phyloP scores from a whole-genome alignment of 2,113 vertebrate species.

The Carettochelys insculpta region DNA sequence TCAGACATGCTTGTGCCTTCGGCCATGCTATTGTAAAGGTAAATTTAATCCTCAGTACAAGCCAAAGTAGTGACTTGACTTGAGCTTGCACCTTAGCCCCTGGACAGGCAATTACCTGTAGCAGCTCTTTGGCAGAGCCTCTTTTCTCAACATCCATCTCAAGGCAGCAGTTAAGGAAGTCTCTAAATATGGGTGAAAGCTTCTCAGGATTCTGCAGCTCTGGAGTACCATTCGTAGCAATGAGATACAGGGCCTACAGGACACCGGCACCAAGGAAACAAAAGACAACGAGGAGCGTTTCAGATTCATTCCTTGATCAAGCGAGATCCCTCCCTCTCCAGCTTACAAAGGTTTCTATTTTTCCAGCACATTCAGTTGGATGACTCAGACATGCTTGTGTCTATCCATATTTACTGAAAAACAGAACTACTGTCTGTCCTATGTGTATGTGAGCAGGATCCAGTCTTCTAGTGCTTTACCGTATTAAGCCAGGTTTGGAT shows the following conservation, averaged over 20 bases:
- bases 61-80: neutral
- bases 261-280: constrained; percentile 20
- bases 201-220: constrained; percentile 97
- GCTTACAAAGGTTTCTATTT: neutral
- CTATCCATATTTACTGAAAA: neutral
- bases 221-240: constrained; percentile 96
- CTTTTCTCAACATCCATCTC: constrained; percentile 99
- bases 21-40: neutral
- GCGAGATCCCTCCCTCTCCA: neutral
- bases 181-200: constrained; percentile 88
- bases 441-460: constrained; percentile 36
- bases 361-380: neutral
- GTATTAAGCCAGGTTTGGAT: constrained; percentile 51
- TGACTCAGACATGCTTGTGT: constrained; percentile 17
- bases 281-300: neutral
- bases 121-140: constrained; percentile 92
- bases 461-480: constrained; percentile 53
- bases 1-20: neutral
- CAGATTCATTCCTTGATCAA: neutral
- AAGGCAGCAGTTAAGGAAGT: constrained; percentile 94
- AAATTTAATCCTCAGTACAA: fast-evolving
- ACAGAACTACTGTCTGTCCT: constrained; percentile 28
- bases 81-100: fast-evolving
- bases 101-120: constrained; percentile 81
- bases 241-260: constrained; percentile 93